A percentile compares a stretch with the other conserved stretches of the same genome.
Conservation (phyloP, 2,797 vertebrate genomes). For the Falco novaeseelandiae region DNA sequence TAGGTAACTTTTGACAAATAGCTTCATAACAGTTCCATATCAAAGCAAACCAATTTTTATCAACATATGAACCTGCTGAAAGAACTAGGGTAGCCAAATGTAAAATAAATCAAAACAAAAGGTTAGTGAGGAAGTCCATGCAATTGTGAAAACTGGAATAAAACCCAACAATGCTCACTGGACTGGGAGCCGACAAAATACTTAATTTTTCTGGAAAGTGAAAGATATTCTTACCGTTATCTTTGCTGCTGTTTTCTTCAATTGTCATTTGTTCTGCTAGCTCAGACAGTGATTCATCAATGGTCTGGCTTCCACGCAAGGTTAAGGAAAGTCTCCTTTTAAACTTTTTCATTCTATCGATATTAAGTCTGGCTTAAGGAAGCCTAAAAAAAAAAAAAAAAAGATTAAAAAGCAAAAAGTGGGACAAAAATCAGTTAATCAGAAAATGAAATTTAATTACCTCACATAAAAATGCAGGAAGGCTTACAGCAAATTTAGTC, state of each 20-base stretch:
- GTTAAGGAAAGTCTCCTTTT: slow-evolving; percentile 96
- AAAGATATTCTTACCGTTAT: slow-evolving; percentile 85
- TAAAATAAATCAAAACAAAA: not conserved
- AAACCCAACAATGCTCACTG: not conserved
- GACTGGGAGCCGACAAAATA: not conserved
- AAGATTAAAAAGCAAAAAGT: slow-evolving; percentile 36
- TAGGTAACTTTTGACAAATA: not conserved
- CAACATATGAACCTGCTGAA: not conserved
- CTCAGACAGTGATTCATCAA: slow-evolving; percentile 96
- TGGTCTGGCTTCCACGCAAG: slow-evolving; percentile 94
- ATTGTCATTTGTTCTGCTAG: slow-evolving; percentile 99
- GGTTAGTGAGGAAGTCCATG: not conserved
- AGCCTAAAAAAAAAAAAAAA: slow-evolving; percentile 77
- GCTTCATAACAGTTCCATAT: not conserved
- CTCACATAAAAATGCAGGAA: not conserved
- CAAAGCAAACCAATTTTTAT: not conserved
- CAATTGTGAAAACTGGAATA: not conserved
- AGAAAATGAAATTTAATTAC: not conserved
- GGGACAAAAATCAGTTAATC: not conserved
- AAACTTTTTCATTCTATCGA: slow-evolving; percentile 97
- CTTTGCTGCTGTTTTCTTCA: slow-evolving; percentile 95
- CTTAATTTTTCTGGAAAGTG: not conserved
- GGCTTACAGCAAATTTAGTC: not conserved
- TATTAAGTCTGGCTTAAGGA: slow-evolving; percentile 81
- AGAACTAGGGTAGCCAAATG: not conserved